phyloP scores from a whole-genome alignment of 2,888 invertebrate genomes.

The Leptura quadrifasciata region DNA sequence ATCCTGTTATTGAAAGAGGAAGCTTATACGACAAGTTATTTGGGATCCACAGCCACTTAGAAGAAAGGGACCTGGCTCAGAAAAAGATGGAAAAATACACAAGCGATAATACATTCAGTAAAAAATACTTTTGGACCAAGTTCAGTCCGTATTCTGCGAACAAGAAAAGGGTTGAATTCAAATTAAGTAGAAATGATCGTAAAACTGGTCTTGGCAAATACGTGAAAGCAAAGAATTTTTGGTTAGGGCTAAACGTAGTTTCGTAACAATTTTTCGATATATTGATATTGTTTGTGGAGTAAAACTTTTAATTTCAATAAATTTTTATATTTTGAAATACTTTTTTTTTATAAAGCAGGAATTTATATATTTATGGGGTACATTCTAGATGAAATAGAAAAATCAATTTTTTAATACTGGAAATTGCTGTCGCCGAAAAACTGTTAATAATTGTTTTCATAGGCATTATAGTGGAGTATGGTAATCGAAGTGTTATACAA shows the following conservation, averaged over 20 bases:
- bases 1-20: conserved; percentile 42
- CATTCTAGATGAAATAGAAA: too few species aligned
- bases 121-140: conserved; percentile 46
- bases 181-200: neutral
- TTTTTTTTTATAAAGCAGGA: neutral
- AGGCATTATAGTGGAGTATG: too few species aligned
- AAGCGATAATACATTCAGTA: conserved; percentile 35
- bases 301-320: neutral
- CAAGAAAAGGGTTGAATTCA: neutral
- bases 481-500: too few species aligned
- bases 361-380: too few species aligned
- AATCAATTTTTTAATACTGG: too few species aligned
- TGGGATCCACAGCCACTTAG: conserved; percentile 20
- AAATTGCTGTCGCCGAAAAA: too few species aligned
- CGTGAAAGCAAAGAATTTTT: conserved; percentile 24
- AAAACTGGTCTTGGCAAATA: conserved; percentile 1
- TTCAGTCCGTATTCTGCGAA: conserved; percentile 41
- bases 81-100: conserved; percentile 39
- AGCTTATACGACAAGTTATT: conserved; percentile 38
- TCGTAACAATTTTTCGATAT: conserved; percentile 12
- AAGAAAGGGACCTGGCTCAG: neutral
- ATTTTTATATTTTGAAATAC: neutral
- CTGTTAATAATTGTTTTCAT: too few species aligned
- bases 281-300: neutral
- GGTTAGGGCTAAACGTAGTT: conserved; percentile 16